Percentiles rank a stretch among this genome's conserved stretches.
phyloP scores from a whole-genome alignment of 2,888 invertebrate genomes.

The Limenitis arthemis region DNA sequence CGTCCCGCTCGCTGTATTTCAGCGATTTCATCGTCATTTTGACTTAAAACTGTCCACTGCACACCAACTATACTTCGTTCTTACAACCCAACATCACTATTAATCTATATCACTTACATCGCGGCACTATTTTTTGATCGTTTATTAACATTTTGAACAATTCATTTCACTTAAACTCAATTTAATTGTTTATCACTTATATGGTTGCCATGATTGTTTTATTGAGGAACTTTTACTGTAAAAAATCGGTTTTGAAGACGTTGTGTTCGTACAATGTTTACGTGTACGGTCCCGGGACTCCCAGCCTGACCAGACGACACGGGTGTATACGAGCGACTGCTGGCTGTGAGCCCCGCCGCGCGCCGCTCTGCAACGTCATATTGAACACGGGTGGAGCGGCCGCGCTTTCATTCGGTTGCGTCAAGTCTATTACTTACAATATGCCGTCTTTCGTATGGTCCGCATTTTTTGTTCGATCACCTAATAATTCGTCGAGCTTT shows the following conservation, averaged over 20 bases:
- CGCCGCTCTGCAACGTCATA: constrained; percentile 40
- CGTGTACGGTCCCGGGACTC: constrained; percentile 2
- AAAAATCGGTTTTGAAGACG: constrained; percentile 11
- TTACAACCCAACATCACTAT: constrained; percentile 50
- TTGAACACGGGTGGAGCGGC: constrained; percentile 47
- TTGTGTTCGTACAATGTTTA: constrained; percentile 12
- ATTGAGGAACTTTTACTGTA: constrained; percentile 17
- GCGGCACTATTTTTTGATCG: constrained; percentile 38
- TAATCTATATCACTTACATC: constrained; percentile 57
- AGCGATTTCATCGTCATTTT: constrained; percentile 76
- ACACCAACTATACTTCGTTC: constrained; percentile 46
- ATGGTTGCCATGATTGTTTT: constrained; percentile 28
- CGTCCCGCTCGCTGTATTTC: constrained; percentile 69
- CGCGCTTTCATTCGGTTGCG: constrained; percentile 45
- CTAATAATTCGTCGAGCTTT: constrained; percentile 69
- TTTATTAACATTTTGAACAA: constrained; percentile 32
- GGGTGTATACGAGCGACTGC: constrained; percentile 50
- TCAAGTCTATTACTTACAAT: constrained; percentile 55
- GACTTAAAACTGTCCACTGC: constrained; percentile 49
- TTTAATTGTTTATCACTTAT: constrained; percentile 28
- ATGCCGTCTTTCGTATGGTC: constrained; percentile 55
- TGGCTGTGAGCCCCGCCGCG: constrained; percentile 31
- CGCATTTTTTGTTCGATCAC: constrained; percentile 56
- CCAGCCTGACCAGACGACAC: constrained; percentile 28
- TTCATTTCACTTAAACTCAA: constrained; percentile 30